These are phyloP conservation scores for Drosophila ironensis DNA, from an alignment of 1,140 invertebrate species.

Conservation along the genomic window DNA sequence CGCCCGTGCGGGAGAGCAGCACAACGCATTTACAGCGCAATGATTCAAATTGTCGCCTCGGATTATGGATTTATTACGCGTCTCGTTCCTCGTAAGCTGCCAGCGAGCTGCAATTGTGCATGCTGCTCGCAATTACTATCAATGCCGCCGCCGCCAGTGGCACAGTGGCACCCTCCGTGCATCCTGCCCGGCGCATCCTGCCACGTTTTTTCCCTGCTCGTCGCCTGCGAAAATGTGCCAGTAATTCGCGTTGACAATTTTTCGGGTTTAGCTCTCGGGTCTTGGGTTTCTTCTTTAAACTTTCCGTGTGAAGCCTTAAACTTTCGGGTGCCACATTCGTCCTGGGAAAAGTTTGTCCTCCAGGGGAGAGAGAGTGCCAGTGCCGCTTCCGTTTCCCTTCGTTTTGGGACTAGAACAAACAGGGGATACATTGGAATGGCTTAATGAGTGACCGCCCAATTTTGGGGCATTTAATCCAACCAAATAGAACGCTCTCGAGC, in stretches of 20 bases:
- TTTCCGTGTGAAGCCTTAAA: conserved; percentile 2
- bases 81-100: conserved; percentile 67
- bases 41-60: conserved; percentile 79
- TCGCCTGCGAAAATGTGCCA: conserved; percentile 67
- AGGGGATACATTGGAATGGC: background rate
- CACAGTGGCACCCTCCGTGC: background rate
- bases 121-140: conserved; percentile 76
- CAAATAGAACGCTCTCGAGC: too few species aligned
- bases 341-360: background rate
- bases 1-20: background rate
- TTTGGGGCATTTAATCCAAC: too few species aligned
- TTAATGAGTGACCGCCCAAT: too few species aligned
- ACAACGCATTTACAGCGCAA: conserved; percentile 64
- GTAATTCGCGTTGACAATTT: conserved; percentile 76
- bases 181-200: too few species aligned
- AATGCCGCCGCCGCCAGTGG: conserved; percentile 16
- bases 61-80: conserved; percentile 80
- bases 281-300: background rate
- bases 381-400: background rate
- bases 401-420: background rate
- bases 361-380: background rate
- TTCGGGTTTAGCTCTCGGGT: conserved; percentile 26
- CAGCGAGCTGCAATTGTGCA: conserved; percentile 73
- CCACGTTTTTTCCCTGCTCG: too few species aligned
- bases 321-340: too few species aligned